phyloP scores from a whole-genome alignment of 2,113 vertebrate genomes.

The Orcinus orca region DNA sequence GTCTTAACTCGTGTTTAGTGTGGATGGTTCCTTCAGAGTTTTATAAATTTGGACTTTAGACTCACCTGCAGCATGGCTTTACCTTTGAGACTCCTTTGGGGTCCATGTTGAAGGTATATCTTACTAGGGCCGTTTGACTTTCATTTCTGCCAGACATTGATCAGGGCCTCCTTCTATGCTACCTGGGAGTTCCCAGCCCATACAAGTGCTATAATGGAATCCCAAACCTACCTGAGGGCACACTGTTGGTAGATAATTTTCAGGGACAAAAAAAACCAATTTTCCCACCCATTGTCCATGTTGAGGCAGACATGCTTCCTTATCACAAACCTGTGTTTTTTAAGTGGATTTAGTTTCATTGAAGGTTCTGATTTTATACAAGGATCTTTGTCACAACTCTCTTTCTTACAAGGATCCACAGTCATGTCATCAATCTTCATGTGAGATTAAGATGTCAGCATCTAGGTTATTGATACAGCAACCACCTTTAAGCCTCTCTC shows the following conservation, averaged over 20 bases:
- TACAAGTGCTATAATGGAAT: background rate
- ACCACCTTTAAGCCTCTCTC: background rate
- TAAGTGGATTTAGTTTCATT: background rate
- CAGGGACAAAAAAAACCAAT: background rate
- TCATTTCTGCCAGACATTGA: background rate
- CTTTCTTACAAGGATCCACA: background rate
- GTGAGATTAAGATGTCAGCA: background rate
- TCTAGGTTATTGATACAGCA: background rate
- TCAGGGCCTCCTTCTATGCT: background rate
- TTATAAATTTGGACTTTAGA: background rate
- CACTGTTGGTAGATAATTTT: background rate
- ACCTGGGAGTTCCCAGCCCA: background rate
- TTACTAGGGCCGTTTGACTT: background rate
- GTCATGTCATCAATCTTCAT: background rate
- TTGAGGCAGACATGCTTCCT: background rate
- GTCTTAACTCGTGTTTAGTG: background rate
- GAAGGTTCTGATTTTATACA: background rate
- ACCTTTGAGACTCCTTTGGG: background rate
- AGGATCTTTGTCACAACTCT: background rate
- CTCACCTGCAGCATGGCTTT: background rate
- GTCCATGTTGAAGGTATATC: background rate
- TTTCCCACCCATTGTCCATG: background rate
- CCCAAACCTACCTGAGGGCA: background rate
- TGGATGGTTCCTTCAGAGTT: background rate
- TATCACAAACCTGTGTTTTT: background rate